phyloP scores from a whole-genome alignment of 2,113 vertebrate species.

The Desmodus rotundus region DNA sequence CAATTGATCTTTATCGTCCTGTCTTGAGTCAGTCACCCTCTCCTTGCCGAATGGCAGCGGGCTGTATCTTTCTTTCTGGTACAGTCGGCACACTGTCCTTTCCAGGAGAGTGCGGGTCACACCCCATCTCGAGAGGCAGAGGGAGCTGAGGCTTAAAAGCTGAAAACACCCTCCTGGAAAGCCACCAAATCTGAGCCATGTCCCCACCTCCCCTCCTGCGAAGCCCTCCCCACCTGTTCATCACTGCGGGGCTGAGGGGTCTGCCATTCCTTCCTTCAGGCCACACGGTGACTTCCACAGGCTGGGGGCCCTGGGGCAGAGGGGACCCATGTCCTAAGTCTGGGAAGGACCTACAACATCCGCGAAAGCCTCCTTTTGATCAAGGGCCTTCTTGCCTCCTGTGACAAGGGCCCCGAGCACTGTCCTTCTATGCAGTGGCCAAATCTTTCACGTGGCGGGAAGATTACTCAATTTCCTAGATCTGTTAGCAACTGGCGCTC shows the following conservation, averaged over 20 bases:
- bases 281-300: background rate
- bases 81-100: slow-evolving; percentile 58
- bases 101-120: slow-evolving; percentile 58
- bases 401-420: background rate
- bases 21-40: slow-evolving; percentile 90
- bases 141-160: background rate
- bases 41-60: slow-evolving; percentile 73
- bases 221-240: background rate
- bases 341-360: background rate
- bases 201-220: background rate
- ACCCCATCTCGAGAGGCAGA: background rate
- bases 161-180: background rate
- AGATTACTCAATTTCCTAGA: background rate
- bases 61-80: slow-evolving; percentile 68
- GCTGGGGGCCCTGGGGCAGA: background rate
- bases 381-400: background rate
- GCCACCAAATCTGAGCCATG: background rate
- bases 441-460: background rate
- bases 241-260: rapidly evolving
- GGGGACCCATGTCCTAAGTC: background rate
- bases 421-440: background rate
- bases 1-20: slow-evolving; percentile 94
- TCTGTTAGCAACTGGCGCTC: background rate
- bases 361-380: background rate
- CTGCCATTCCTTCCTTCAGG: background rate